A percentile compares a stretch with the other conserved stretches of the same genome.
Evolutionary conservation across 2,888 invertebrate species (phyloP).

Genomic region (Crematogaster levior): DNA sequence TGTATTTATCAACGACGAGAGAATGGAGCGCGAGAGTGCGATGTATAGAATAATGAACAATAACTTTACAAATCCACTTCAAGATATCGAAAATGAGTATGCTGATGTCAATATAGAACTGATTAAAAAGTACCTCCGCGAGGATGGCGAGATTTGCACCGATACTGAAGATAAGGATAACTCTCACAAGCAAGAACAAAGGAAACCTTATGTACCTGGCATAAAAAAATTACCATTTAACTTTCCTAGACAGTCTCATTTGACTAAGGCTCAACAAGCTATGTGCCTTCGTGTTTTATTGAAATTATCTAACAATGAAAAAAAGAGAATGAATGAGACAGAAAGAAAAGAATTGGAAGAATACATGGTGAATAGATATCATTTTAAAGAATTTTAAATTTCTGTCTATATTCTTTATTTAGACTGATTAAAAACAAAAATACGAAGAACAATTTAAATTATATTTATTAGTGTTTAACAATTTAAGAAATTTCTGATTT

Average conservation of each 20-base stretch:
- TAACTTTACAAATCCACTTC: constrained; percentile 78
- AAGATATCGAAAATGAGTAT: constrained; percentile 70
- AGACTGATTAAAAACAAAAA: not conserved
- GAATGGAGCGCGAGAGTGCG: constrained; percentile 77
- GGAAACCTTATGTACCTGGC: constrained; percentile 72
- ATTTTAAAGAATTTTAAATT: not conserved
- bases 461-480: not conserved
- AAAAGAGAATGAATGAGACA: constrained; percentile 59
- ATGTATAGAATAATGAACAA: constrained; percentile 78
- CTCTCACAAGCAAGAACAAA: not conserved
- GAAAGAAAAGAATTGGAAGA: constrained; percentile 69
- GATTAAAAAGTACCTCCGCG: constrained; percentile 32
- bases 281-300: constrained; percentile 72
- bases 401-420: not conserved
- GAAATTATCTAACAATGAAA: constrained; percentile 68
- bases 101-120: constrained; percentile 53
- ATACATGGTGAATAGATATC: constrained; percentile 69
- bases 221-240: constrained; percentile 60
- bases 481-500: not conserved
- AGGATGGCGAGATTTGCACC: not conserved
- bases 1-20: constrained; percentile 76
- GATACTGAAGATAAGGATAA: not conserved
- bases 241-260: constrained; percentile 68
- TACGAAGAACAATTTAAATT: not conserved
- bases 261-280: constrained; percentile 70